Evolutionary conservation across 2,888 invertebrate species (phyloP), one percentile per base, ranked within the genome.

Genomic region (Paralinhomoeus sp.): DNA sequence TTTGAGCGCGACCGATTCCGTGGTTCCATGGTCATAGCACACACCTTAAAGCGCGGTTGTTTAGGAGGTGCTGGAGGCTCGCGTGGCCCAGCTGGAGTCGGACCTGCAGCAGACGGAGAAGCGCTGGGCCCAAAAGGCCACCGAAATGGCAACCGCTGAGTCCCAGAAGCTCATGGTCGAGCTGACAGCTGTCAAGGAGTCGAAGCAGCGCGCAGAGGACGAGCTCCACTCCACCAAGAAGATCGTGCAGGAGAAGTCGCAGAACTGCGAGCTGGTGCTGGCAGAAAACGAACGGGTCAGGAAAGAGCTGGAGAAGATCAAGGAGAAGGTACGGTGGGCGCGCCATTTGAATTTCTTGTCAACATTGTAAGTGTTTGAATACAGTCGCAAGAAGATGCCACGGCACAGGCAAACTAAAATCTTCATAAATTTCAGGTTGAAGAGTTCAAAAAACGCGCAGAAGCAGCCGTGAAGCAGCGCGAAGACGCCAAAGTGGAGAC

Each of bases 401-500:
- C n/a, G n/a, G n/a, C n/a, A n/a, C n/a, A n/a, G n/a, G n/a, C n/a
- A n/a, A n/a, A n/a, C n/a, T n/a, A n/a, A n/a, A n/a, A n/a, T n/a
- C n/a, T n/a, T n/a, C n/a, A n/a, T 31, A 3, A 18, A 18, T 7
- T 31, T 24, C 33, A 44, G 44, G 41, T 48, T 5, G 40, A 55
- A 9, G 55, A 56, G 13, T 47, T 57, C 22, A 53, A 53, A 41
- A 48, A 50, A 31, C 57, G 60, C 40, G 43, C 58, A 27, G 42
- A 51, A 13, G 53, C 55, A 40, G 50, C 47, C 13, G 44, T 55
- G 37, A 35, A 48, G 12, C 44, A 47, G 17, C 53, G 54, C 50
- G 52, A 56, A 24, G 55, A 56, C 24, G 55, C 58, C 22, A 52
- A 54, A 33, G 52, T 57, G 22, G 48, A 49, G n/a, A 37, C 54